These are phyloP conservation scores for Hirundo rustica DNA, from an alignment of 2,797 vertebrate genomes.

Conservation along the genomic window DNA sequence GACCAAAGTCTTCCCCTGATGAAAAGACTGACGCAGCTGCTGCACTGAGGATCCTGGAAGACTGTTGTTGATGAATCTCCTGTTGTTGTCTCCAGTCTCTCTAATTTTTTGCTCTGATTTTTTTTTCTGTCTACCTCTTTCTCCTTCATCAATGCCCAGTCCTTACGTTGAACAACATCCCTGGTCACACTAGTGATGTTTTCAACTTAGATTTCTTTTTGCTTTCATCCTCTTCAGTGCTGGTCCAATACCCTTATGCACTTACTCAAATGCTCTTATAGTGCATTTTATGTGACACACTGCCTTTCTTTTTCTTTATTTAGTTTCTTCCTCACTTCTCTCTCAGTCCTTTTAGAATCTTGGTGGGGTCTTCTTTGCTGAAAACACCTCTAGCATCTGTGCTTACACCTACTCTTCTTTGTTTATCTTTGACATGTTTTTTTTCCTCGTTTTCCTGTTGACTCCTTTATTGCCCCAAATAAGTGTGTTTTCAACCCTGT, in stretches of 20 bases:
- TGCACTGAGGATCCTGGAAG: neutral
- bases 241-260: neutral
- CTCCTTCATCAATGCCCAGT: neutral
- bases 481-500: neutral
- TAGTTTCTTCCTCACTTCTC: neutral
- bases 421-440: fast-evolving
- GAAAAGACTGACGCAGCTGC: neutral
- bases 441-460: neutral
- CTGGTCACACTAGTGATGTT: neutral
- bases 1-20: neutral
- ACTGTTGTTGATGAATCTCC: neutral
- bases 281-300: neutral
- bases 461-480: neutral
- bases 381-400: neutral
- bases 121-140: neutral
- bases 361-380: neutral
- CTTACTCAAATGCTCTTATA: neutral
- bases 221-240: neutral
- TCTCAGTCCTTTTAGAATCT: neutral
- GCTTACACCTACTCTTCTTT: neutral
- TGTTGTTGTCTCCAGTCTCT: neutral
- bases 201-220: neutral
- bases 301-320: neutral
- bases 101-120: neutral
- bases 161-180: neutral